Base-by-base conservation (phyloP, 2,888 invertebrate genomes). In the Anorthoa munda region DNA sequence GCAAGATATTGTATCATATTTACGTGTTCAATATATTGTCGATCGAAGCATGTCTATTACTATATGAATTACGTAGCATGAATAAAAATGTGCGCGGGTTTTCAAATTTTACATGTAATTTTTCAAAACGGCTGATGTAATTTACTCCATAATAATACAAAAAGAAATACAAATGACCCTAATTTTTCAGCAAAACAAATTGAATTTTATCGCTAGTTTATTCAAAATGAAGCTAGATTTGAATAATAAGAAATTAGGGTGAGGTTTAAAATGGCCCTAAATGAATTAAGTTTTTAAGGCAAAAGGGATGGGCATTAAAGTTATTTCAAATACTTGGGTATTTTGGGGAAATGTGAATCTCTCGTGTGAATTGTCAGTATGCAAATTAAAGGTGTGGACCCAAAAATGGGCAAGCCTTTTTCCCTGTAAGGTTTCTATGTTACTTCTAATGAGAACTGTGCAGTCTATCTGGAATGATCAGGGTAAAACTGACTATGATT, bases 241-340 rank as follows among this genome's bases (percentile, higher is more conserved):
- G 66, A 79, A 82, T 83, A 82, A 83, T 60, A 73, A 68, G 56
- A 31, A 70, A 79, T 83, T 73, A 79, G 58, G 53, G 4, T 21
- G 15, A 55, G 58, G 64, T 78, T 84, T 64, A 21, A 66, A 82
- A 71, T 17, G 64, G 66, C 31, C 73, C 31, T 58, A 61, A 76
- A 81, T 64, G 71, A 75, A 81, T 84, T 81, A 61, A 76, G 55
- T 78, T 72, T 64, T 72, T 64, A 56, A 50, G 23, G 63, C 56
- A 63, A 56, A 71, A 84, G 66, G 75, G 71, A 73, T 69, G 66
- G 26, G 65, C 39, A 67, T 56, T 70, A 61, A 79, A 84, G 72
- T 68, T 66, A 77, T 80, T 63, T 46, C 13, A 71, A 79, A 72
- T 71, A 71, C 72, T 77, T 72, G 58, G 63, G 63, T 60, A 66